Evolutionary conservation across 1,140 invertebrate species (phyloP), one percentile per base, ranked within the genome.

Genomic region (Leptonema lineaticorne): DNA sequence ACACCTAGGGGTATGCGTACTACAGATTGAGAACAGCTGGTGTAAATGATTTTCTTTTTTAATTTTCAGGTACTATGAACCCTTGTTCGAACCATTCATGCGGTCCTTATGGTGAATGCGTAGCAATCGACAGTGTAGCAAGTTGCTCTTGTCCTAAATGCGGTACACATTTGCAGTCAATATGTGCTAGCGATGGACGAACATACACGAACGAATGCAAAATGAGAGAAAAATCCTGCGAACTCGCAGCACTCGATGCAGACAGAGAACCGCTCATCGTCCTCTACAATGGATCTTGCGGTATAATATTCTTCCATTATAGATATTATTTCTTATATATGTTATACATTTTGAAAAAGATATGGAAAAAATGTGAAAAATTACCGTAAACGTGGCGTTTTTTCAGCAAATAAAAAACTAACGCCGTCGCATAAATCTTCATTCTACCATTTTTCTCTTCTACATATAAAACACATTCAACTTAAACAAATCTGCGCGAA

Each of bases 121-220:
- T 90, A 0, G 88, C 91, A 28, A 85, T 83, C 27, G 83, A 85
- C 16, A 89, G 87, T 7, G 81, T 83, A 37, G 88, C 92, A 5
- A 82, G 84, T 37, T 97, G 94, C 83, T 89, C 92, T 69, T 97
- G 94, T 82, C 90, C 91, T 0, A 83, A 84, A n/a, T 97, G 94
- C 78, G 85, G 89, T 9, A 85, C 89, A 1, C 90, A 94, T 75
- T 92, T 92, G 72, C 84, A 87, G 62, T 92, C 93, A 0, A 90
- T 96, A 6, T 96, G 95, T 75, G 93, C 91, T 14, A 87, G 89
- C 41, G 92, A 96, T 78, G 91, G 92, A 68, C 89, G 92, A 75
- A 92, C 92, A 48, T 96, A 96, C 76, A 86, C 89, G 68, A 95
- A 93, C 81, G 89, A 90, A 75, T 95, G 93, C 79, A 91, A 91